These are phyloP conservation scores for Xiphophorus couchianus DNA, from an alignment of 2,113 vertebrate species.

Conservation along the genomic window DNA sequence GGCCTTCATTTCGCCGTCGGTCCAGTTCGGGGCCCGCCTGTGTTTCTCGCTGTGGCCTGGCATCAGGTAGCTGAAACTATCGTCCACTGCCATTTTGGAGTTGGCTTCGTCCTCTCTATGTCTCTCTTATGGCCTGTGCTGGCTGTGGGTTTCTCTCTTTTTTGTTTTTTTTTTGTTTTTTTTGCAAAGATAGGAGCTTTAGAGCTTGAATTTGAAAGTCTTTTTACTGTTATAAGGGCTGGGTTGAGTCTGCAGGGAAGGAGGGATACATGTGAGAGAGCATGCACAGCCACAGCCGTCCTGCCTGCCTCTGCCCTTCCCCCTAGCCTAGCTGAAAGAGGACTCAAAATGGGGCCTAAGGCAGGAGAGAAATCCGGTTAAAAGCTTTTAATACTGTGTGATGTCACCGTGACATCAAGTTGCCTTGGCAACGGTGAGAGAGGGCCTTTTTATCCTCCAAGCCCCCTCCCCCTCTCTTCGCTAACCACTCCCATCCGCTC, in stretches of 20 bases:
- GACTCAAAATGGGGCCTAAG: conserved; percentile 98
- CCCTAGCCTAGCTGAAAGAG: conserved; percentile 89
- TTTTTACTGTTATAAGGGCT: conserved; percentile 61
- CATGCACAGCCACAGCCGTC: conserved; percentile 39
- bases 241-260: conserved; percentile 44
- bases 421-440: conserved; percentile 93
- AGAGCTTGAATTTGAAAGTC: conserved; percentile 66
- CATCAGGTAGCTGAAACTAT: conserved; percentile 88
- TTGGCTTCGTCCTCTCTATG: conserved; percentile 58
- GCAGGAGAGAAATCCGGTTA: conserved; percentile 99
- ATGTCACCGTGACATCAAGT: conserved; percentile 99
- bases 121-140: conserved; percentile 37
- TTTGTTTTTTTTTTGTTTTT: background rate
- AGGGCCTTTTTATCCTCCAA: conserved; percentile 79
- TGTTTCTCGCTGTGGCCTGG: conserved; percentile 92
- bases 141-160: conserved; percentile 5
- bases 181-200: conserved; percentile 43
- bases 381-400: conserved; percentile 99
- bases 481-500: conserved; percentile 59
- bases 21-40: conserved; percentile 97
- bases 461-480: conserved; percentile 57
- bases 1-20: conserved; percentile 96
- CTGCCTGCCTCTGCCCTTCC: conserved; percentile 80
- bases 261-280: conserved; percentile 37
- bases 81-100: conserved; percentile 88